Percentiles rank a stretch among this genome's conserved stretches.
These are phyloP conservation scores for Andinoacara biseriatus DNA, from an alignment of 2,113 vertebrate species.

Conservation along the genomic window DNA sequence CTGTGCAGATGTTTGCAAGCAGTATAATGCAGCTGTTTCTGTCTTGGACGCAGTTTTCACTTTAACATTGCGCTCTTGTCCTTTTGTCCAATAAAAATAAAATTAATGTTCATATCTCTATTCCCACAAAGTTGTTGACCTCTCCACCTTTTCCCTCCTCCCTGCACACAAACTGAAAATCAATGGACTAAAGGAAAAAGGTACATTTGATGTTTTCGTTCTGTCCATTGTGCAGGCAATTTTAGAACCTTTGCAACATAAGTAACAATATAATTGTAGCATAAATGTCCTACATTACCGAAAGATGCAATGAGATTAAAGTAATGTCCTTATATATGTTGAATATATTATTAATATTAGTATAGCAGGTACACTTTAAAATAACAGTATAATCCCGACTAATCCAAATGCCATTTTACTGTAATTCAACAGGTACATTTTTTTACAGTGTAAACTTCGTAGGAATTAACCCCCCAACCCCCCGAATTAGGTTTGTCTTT, in stretches of 20 bases:
- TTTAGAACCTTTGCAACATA: not conserved
- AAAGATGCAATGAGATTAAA: not conserved
- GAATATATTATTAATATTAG: too few relatives aligned
- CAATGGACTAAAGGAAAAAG: not conserved
- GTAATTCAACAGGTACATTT: not conserved
- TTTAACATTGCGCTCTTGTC: not conserved
- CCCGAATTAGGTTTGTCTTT: constrained; percentile 10
- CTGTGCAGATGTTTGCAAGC: too few relatives aligned
- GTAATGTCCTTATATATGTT: too few relatives aligned
- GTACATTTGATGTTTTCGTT: not conserved
- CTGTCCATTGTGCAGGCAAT: not conserved
- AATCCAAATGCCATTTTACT: not conserved
- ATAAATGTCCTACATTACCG: not conserved
- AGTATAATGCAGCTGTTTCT: not conserved
- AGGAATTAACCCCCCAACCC: not conserved
- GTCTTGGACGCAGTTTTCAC: not conserved
- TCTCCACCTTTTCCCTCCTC: too few relatives aligned
- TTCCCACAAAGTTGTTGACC: not conserved
- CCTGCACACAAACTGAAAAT: too few relatives aligned
- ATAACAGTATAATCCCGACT: not conserved
- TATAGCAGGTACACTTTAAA: not conserved
- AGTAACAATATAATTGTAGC: not conserved
- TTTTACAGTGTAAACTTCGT: not conserved
- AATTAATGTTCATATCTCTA: not conserved
- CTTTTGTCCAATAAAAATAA: not conserved